Conservation (phyloP, 2,797 vertebrate genomes). For the Chloroceryle inda region DNA sequence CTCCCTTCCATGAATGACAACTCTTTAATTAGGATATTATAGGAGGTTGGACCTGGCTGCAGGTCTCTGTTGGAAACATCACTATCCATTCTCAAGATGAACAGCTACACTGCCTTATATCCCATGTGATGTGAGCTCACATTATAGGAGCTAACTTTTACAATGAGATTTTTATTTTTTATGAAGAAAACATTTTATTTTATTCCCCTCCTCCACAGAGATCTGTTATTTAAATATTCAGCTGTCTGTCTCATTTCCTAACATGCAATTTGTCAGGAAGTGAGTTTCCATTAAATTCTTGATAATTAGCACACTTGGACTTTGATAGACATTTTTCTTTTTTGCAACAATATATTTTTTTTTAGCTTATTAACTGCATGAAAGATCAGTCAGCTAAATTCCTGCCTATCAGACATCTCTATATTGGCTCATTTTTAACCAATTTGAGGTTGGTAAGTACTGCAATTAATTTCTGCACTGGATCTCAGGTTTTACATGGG, state of each 20-base stretch:
- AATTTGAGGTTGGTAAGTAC: background rate
- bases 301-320: constrained; percentile 57
- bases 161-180: constrained; percentile 28
- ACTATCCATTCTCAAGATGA: background rate
- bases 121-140: background rate
- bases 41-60: background rate
- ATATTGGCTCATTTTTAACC: constrained; percentile 9
- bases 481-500: background rate
- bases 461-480: background rate
- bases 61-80: constrained; percentile 18
- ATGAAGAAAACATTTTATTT: constrained; percentile 4
- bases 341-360: constrained; percentile 20
- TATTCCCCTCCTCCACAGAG: background rate
- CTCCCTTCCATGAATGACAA: constrained; percentile 15
- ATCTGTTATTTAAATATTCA: constrained; percentile 57
- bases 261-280: constrained; percentile 60
- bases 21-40: constrained; percentile 61
- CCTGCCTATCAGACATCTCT: constrained; percentile 4
- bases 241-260: constrained; percentile 54
- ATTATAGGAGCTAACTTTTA: background rate
- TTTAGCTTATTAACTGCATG: constrained; percentile 34
- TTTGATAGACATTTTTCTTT: constrained; percentile 64
- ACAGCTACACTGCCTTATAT: background rate
- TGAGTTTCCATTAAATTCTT: constrained; percentile 59
- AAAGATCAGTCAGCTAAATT: constrained; percentile 49